Evolutionary conservation across 2,113 vertebrate species (phyloP), one percentile per base, ranked within the genome.

Genomic region (Cheilinus undulatus): DNA sequence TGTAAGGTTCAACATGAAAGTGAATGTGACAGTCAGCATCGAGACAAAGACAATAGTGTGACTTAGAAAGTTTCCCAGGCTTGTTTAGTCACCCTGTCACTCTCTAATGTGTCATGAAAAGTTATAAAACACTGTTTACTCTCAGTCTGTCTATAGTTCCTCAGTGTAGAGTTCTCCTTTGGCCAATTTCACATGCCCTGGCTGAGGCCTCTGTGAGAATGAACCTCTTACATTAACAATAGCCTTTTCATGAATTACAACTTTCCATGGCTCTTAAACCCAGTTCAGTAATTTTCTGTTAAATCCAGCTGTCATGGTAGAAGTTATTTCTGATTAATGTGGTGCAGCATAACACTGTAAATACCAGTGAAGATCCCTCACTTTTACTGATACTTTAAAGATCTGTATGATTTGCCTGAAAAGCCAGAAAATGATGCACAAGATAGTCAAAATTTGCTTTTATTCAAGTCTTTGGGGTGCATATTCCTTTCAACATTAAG

Each of bases 161-260:
- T 61, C 1, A 7, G n/a, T 36, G 8, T 49, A 13, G 58, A 22
- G 30, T 67, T 69, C 8, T 43, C 2, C 8, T 11, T 60, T 23
- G 17, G 24, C 9, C 5, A 54, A 3, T 80, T 68, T 80, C 60
- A 76, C 53, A 76, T 82, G 64, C 36, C 17, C 4, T 27, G 20
- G 1, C 27, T 14, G 22, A 46, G 5, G 27, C 43, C 9, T 38
- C 12, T 11, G 10, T 48, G 13, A 38, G 49, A 46, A 30, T 6
- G 17, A 17, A 7, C n/a, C 7, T 11, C 30, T 23, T 61, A 49
- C 0, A 49, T 19, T 7, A 27, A 62, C 45, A 46, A 15, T 14
- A 9, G 0, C 5, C 26, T 53, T 52, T 32, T 32, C 38, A 40
- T 2, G 15, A 14, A 12, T 15, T 14, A 14, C 15, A 15, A 15